Percentiles rank a stretch among this genome's conserved stretches.
These are phyloP conservation scores for Microhierax caerulescens DNA, from an alignment of 2,797 vertebrate genomes.

Conservation along the genomic window DNA sequence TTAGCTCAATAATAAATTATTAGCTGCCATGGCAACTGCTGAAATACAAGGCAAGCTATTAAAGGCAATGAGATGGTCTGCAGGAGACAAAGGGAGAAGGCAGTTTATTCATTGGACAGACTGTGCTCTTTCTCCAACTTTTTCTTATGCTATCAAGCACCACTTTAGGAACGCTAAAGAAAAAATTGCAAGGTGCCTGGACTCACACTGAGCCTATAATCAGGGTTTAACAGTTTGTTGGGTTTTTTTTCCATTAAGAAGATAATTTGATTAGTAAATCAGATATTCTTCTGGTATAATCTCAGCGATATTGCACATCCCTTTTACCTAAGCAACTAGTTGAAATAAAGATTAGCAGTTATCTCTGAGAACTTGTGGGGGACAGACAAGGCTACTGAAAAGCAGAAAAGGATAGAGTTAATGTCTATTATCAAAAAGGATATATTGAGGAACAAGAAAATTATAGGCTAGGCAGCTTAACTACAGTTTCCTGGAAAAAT, in stretches of 20 bases:
- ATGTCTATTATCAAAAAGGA: background rate
- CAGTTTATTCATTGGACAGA: background rate
- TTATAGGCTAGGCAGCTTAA: background rate
- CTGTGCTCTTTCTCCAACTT: background rate
- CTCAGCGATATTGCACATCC: background rate
- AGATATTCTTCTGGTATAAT: background rate
- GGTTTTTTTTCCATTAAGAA: background rate
- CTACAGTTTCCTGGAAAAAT: constrained; percentile 30
- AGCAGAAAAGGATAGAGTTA: background rate
- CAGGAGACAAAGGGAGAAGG: constrained; percentile 31
- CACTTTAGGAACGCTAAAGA: background rate
- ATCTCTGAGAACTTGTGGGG: background rate
- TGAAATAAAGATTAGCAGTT: background rate
- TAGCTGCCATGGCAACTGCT: constrained; percentile 59
- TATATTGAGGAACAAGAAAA: constrained; percentile 24
- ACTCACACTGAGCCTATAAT: background rate
- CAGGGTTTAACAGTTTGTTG: background rate
- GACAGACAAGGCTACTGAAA: background rate
- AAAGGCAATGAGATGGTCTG: background rate
- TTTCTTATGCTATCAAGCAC: background rate
- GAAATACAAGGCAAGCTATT: constrained; percentile 28
- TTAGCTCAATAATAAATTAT: constrained; percentile 62
- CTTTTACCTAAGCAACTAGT: background rate
- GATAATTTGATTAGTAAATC: constrained; percentile 17
- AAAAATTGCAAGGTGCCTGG: constrained; percentile 14